phyloP scores from a whole-genome alignment of 2,797 vertebrate species.

The Sardinella longiceps region DNA sequence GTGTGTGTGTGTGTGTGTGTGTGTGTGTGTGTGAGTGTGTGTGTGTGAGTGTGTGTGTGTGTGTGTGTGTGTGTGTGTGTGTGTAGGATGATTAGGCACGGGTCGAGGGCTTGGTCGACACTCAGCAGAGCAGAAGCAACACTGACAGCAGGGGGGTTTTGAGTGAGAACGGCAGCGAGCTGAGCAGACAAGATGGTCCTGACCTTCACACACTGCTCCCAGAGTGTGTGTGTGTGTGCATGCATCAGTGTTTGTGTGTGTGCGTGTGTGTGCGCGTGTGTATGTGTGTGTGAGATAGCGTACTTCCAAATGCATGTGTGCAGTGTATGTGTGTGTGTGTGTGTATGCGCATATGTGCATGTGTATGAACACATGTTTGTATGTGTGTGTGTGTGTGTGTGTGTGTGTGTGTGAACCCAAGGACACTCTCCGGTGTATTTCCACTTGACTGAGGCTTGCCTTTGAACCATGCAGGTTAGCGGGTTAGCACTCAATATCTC shows the following conservation, averaged over 20 bases:
- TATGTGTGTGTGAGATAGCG: too few relatives aligned
- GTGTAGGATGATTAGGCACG: not conserved
- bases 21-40: too few relatives aligned
- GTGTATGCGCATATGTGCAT: too few relatives aligned
- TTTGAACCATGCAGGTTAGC: constrained; percentile 4
- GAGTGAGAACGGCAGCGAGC: not conserved
- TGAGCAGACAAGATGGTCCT: not conserved
- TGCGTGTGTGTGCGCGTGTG: too few relatives aligned
- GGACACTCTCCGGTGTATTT: not conserved
- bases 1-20: too few relatives aligned
- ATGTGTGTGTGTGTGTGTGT: not conserved
- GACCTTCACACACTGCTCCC: not conserved
- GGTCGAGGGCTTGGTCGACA: not conserved
- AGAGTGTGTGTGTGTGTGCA: too few relatives aligned
- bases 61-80: not conserved
- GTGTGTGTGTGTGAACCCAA: not conserved
- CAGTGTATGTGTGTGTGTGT: not conserved
- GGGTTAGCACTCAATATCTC: constrained; percentile 9
- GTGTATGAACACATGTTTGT: not conserved
- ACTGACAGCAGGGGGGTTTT: not conserved
- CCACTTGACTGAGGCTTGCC: not conserved
- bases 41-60: not conserved
- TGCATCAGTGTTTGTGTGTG: too few relatives aligned
- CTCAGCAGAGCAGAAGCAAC: not conserved
- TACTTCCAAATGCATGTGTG: too few relatives aligned